A percentile compares a stretch with the other conserved stretches of the same genome.
These are phyloP conservation scores for Leptinotarsa peninsularis DNA, from an alignment of 2,888 invertebrate species.

Conservation along the genomic window DNA sequence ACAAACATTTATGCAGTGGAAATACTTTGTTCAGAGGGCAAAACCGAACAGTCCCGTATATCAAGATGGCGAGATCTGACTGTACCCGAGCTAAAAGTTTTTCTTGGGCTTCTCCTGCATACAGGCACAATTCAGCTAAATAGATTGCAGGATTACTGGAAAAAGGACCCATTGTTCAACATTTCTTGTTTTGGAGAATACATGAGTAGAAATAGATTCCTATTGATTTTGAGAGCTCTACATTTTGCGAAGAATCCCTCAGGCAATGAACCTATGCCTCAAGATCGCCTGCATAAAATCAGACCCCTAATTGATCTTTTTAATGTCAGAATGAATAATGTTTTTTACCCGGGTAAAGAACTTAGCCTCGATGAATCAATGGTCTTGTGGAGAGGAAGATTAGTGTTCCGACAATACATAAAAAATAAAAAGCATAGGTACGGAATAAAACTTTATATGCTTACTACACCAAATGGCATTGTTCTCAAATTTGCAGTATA, in stretches of 20 bases:
- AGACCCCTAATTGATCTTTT: constrained; percentile 58
- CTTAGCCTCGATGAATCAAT: constrained; percentile 44
- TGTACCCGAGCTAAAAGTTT: neutral
- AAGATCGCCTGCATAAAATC: constrained; percentile 50
- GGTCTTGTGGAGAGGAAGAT: constrained; percentile 22
- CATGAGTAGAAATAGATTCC: constrained; percentile 12
- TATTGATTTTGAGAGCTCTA: constrained; percentile 29
- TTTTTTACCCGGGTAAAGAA: constrained; percentile 47
- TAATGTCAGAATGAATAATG: constrained; percentile 38
- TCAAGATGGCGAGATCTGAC: constrained; percentile 18
- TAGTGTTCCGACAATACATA: constrained; percentile 19
- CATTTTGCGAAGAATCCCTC: constrained; percentile 23
- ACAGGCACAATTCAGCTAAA: constrained; percentile 11
- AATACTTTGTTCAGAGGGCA: too few relatives aligned
- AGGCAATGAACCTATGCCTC: neutral
- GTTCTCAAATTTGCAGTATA: constrained; percentile 20
- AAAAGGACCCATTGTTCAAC: constrained; percentile 5
- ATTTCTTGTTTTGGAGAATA: constrained; percentile 6
- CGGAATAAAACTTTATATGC: constrained; percentile 17
- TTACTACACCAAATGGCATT: constrained; percentile 4
- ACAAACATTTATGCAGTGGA: too few relatives aligned
- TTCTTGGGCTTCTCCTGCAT: constrained; percentile 10
- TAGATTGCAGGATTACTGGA: constrained; percentile 2
- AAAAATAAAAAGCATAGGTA: neutral
- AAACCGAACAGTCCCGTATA: neutral